These are phyloP conservation scores for Lasiommata megera DNA, from an alignment of 2,888 invertebrate genomes.

Conservation along the genomic window DNA sequence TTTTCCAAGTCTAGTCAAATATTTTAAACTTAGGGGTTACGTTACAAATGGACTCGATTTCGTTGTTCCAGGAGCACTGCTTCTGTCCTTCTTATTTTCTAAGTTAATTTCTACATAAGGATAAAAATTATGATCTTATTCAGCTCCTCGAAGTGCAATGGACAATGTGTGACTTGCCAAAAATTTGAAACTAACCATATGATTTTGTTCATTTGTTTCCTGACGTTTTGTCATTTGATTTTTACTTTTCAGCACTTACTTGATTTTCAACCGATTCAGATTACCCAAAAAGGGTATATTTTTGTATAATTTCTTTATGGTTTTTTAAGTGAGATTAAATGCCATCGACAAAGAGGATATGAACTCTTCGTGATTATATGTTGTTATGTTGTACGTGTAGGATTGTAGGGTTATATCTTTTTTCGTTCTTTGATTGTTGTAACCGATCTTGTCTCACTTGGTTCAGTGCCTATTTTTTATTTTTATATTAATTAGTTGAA, in stretches of 20 bases:
- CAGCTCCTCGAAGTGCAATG: slow-evolving; percentile 58
- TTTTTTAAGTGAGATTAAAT: not conserved
- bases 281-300: not conserved
- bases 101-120: slow-evolving; percentile 53
- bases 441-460: too few relatives aligned
- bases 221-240: slow-evolving; percentile 57
- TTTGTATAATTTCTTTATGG: not conserved
- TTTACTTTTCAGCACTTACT: slow-evolving; percentile 55
- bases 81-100: slow-evolving; percentile 56
- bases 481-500: too few relatives aligned
- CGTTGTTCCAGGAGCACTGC: slow-evolving; percentile 45
- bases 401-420: too few relatives aligned
- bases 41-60: slow-evolving; percentile 46
- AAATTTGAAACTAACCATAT: slow-evolving; percentile 74
- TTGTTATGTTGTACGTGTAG: too few relatives aligned
- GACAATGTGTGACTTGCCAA: slow-evolving; percentile 71
- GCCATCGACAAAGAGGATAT: too few relatives aligned
- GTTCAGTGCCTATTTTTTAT: too few relatives aligned
- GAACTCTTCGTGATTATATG: too few relatives aligned
- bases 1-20: slow-evolving; percentile 37
- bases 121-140: slow-evolving; percentile 56
- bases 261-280: slow-evolving; percentile 12
- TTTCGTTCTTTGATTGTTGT: too few relatives aligned
- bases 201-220: slow-evolving; percentile 75
- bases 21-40: slow-evolving; percentile 36